These are phyloP conservation scores for Pegea sp. DNA, from an alignment of 23 tunicate genomes.

Conservation along the genomic window DNA sequence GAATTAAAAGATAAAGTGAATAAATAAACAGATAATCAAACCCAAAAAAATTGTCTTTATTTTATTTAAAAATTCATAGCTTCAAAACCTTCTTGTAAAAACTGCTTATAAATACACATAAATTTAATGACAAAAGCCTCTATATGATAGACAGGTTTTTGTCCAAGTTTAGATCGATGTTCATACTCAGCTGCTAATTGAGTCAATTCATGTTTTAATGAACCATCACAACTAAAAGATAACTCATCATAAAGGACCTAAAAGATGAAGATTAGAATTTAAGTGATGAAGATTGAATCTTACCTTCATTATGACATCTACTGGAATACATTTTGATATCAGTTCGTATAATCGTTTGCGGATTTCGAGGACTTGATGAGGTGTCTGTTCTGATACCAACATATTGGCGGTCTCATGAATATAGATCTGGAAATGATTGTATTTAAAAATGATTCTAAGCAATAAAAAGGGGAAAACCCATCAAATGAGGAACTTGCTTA, in stretches of 20 bases:
- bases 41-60: too few species aligned
- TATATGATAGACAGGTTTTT: conserved; percentile 63
- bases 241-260: conserved; percentile 70
- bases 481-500: too few species aligned
- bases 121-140: conserved; percentile 88
- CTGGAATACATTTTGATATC: conserved; percentile 71
- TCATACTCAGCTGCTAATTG: conserved; percentile 77
- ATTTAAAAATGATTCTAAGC: too few species aligned
- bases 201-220: conserved; percentile 56
- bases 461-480: too few species aligned
- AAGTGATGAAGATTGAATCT: neutral
- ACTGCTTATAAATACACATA: conserved; percentile 68
- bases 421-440: conserved; percentile 18
- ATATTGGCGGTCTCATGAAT: conserved; percentile 75
- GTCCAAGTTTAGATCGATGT: conserved; percentile 58
- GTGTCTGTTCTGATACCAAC: conserved; percentile 72
- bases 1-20: too few species aligned
- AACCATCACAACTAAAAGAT: conserved; percentile 60
- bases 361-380: conserved; percentile 58
- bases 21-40: too few species aligned
- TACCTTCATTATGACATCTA: conserved; percentile 80
- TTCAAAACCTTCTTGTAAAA: conserved; percentile 73
- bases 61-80: conserved; percentile 44
- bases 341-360: conserved; percentile 79
- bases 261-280: neutral